A percentile compares a stretch with the other conserved stretches of the same genome.
Conservation (phyloP, 2,888 invertebrate genomes). For the Tipula lateralis region DNA sequence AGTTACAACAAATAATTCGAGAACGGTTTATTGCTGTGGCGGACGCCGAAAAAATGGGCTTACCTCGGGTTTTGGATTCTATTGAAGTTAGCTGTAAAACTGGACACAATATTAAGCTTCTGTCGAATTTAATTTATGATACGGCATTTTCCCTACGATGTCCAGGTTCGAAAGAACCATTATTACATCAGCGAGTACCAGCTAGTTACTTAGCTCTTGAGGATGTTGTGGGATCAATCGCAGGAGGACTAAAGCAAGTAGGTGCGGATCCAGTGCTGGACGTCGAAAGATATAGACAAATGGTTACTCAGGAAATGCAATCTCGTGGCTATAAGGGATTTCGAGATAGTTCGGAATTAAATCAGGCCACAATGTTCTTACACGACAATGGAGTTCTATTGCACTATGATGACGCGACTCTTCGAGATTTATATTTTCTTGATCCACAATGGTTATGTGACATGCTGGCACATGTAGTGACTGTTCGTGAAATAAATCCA, state of each 20-base stretch:
- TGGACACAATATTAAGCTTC: slow-evolving; percentile 78
- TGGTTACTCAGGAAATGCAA: slow-evolving; percentile 48
- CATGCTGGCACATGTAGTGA: slow-evolving; percentile 93
- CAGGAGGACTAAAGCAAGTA: slow-evolving; percentile 64
- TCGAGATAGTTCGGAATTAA: slow-evolving; percentile 83
- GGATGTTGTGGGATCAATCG: slow-evolving; percentile 80
- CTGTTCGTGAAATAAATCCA: slow-evolving; percentile 94
- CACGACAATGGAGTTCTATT: slow-evolving; percentile 96
- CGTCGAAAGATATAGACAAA: slow-evolving; percentile 66
- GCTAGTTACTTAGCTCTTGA: slow-evolving; percentile 93
- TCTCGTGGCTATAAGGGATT: slow-evolving; percentile 48
- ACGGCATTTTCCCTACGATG: slow-evolving; percentile 87
- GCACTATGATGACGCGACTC: slow-evolving; percentile 89
- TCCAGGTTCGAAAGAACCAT: slow-evolving; percentile 83
- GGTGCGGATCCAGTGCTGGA: slow-evolving; percentile 76
- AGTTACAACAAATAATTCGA: slow-evolving; percentile 81
- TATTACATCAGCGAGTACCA: slow-evolving; percentile 91
- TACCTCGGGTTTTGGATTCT: slow-evolving; percentile 88
- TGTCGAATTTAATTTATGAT: slow-evolving; percentile 90
- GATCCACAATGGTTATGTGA: slow-evolving; percentile 99
- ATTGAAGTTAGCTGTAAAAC: slow-evolving; percentile 86
- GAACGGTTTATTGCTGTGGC: slow-evolving; percentile 86
- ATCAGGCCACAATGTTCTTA: slow-evolving; percentile 93
- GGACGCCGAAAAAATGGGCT: slow-evolving; percentile 92
- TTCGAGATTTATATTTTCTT: slow-evolving; percentile 91